A percentile compares a stretch with the other conserved stretches of the same genome.
These are phyloP conservation scores for Epinephelus malabaricus DNA, from an alignment of 2,797 vertebrate genomes.

Conservation along the genomic window DNA sequence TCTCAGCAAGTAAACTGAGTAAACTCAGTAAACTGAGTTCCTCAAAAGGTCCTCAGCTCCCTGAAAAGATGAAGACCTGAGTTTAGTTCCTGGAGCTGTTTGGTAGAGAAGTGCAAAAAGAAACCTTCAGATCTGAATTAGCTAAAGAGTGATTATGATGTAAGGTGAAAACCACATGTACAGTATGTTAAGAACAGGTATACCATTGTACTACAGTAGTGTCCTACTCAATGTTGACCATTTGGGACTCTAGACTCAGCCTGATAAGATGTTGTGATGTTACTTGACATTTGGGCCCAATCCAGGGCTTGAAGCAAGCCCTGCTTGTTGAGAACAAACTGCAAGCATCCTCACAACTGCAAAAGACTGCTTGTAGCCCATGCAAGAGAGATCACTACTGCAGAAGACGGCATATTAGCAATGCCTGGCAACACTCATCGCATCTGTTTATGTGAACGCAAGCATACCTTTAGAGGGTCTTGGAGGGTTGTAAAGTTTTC, in stretches of 20 bases:
- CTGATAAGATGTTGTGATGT: background rate
- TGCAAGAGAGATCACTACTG: too few relatives aligned
- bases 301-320: too few relatives aligned
- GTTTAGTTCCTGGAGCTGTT: slow-evolving; percentile 1
- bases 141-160: background rate
- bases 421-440: too few relatives aligned
- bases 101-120: background rate
- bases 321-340: too few relatives aligned
- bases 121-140: background rate
- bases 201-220: background rate
- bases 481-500: too few relatives aligned
- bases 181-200: background rate
- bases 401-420: too few relatives aligned
- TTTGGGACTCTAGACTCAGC: background rate
- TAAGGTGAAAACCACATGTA: background rate
- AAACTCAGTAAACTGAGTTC: too few relatives aligned
- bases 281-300: background rate
- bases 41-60: background rate
- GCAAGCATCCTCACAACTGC: too few relatives aligned
- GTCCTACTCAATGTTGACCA: background rate
- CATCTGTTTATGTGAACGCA: too few relatives aligned
- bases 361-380: too few relatives aligned
- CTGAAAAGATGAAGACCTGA: background rate
- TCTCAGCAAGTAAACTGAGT: background rate
- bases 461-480: too few relatives aligned